These are phyloP conservation scores for Myotis yumanensis DNA, from an alignment of 2,113 vertebrate genomes.

Conservation along the genomic window DNA sequence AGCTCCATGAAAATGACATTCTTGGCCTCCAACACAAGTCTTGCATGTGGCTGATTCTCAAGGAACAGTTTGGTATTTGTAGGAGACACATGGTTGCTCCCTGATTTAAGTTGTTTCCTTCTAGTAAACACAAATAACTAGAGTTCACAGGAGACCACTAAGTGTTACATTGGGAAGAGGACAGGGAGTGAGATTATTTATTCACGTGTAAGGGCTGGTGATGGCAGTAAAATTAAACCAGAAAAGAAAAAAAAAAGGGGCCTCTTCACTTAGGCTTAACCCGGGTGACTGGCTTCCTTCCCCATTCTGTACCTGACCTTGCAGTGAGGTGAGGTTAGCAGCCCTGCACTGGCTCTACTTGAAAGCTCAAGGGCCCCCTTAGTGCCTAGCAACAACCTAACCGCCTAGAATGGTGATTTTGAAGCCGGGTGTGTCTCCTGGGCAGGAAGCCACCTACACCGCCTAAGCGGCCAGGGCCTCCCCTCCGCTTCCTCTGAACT, in stretches of 20 bases:
- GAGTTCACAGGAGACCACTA: not conserved
- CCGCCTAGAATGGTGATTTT: constrained; percentile 21
- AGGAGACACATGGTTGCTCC: not conserved
- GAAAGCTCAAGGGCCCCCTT: not conserved
- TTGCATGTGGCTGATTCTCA: not conserved
- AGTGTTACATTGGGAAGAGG: not conserved
- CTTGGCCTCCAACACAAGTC: not conserved
- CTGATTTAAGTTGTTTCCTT: constrained; percentile 11
- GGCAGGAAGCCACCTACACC: constrained; percentile 59
- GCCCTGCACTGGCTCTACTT: not conserved
- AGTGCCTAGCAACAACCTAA: constrained; percentile 53
- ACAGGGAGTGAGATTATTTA: not conserved
- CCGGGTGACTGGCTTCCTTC: not conserved
- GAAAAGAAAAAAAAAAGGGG: not conserved
- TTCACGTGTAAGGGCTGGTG: not conserved
- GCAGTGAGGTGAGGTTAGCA: not conserved
- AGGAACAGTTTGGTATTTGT: constrained; percentile 20
- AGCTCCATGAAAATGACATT: not conserved
- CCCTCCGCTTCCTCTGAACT: constrained; percentile 55
- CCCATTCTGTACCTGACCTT: not conserved
- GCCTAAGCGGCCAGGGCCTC: constrained; percentile 29
- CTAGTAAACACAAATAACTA: not conserved
- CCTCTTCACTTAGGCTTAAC: not conserved
- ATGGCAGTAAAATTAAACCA: constrained; percentile 6
- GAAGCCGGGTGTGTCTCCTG: constrained; percentile 63